Evolutionary conservation across 2,888 invertebrate species (phyloP).

Genomic region (Dioctria rufipes): DNA sequence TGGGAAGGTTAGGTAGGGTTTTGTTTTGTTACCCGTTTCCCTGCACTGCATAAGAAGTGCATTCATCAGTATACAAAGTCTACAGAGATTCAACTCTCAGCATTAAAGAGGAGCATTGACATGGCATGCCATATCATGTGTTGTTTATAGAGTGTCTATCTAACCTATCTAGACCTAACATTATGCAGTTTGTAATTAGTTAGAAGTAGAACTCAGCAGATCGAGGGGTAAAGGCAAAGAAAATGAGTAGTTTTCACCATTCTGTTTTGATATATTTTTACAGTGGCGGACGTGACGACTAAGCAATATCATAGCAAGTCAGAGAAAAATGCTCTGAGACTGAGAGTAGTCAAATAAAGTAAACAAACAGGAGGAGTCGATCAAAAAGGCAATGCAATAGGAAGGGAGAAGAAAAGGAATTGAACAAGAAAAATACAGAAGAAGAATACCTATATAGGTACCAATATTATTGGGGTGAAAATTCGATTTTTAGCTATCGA

Average conservation of each 20-base stretch:
- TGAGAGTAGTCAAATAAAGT: slow-evolving; percentile 4
- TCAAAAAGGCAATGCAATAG: not conserved
- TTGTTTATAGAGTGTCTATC: slow-evolving; percentile 32
- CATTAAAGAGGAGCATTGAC: slow-evolving; percentile 36
- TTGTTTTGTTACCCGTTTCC: slow-evolving; percentile 10
- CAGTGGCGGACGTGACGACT: slow-evolving; percentile 51
- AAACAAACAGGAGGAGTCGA: not conserved
- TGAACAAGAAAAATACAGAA: too few species aligned
- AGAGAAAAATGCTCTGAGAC: not conserved
- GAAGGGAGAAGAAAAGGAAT: not conserved
- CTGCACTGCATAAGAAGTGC: not conserved
- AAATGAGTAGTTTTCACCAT: slow-evolving; percentile 23
- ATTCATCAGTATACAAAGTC: not conserved
- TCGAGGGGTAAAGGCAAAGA: not conserved
- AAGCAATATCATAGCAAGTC: not conserved
- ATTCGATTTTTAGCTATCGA: too few species aligned
- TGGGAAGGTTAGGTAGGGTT: not conserved
- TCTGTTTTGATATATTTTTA: slow-evolving; percentile 15
- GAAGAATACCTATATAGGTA: too few species aligned
- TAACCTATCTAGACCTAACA: too few species aligned
- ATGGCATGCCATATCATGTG: not conserved
- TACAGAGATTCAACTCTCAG: not conserved
- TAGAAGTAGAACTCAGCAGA: not conserved
- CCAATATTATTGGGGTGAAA: not conserved
- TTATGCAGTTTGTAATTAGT: not conserved